Percentiles rank a stretch among this genome's conserved stretches.
These are phyloP conservation scores for Pogoniulus pusillus DNA, from an alignment of 2,797 vertebrate genomes.

Conservation along the genomic window DNA sequence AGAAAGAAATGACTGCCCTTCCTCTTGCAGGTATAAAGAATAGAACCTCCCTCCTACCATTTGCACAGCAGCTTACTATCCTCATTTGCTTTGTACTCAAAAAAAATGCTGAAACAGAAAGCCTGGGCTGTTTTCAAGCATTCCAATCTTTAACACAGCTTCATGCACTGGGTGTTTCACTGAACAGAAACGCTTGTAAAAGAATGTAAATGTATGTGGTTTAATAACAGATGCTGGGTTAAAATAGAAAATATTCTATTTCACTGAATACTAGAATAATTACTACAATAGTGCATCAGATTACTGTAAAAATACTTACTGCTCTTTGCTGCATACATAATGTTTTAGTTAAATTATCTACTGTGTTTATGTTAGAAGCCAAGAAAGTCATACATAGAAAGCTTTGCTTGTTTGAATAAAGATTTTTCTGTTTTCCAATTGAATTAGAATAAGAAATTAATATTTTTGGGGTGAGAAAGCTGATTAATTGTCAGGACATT, in stretches of 20 bases:
- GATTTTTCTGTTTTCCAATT: constrained; percentile 22
- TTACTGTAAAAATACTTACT: constrained; percentile 68
- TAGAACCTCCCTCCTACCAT: background rate
- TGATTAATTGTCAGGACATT: constrained; percentile 14
- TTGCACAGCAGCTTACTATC: background rate
- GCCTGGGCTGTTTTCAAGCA: background rate
- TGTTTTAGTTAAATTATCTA: constrained; percentile 67
- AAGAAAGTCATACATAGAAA: constrained; percentile 50
- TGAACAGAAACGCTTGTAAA: constrained; percentile 18
- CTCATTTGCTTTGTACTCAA: background rate
- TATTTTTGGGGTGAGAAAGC: background rate
- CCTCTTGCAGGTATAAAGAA: background rate
- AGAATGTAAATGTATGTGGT: constrained; percentile 62
- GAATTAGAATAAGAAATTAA: background rate
- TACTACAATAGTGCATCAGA: constrained; percentile 60
- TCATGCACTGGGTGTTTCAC: constrained; percentile 14
- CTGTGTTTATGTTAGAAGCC: constrained; percentile 48
- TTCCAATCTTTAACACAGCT: constrained; percentile 17
- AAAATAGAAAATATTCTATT: constrained; percentile 68
- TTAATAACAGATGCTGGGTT: constrained; percentile 33
- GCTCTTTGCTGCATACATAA: constrained; percentile 57
- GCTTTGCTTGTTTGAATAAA: constrained; percentile 50
- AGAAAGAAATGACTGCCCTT: background rate
- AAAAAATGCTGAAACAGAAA: background rate
- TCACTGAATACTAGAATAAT: constrained; percentile 65